Conservation (phyloP, 2,113 vertebrate species). For the Dryoscopus gambensis region DNA sequence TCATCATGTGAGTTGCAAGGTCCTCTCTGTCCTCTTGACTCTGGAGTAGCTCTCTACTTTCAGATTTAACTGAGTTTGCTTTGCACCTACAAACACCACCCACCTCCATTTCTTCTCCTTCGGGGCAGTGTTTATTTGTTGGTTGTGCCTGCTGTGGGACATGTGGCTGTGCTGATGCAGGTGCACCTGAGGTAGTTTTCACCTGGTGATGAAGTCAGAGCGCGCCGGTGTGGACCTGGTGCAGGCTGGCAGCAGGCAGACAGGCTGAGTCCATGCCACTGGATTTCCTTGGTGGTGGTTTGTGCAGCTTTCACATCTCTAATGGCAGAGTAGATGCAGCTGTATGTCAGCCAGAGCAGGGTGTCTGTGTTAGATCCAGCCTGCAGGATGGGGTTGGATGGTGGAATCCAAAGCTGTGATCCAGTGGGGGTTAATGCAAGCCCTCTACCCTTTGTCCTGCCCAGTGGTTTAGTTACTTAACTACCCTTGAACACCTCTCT, state of each 20-base stretch:
- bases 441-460: background rate
- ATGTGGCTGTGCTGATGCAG: background rate
- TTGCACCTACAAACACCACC: background rate
- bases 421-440: background rate
- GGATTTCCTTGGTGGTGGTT: background rate
- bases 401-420: background rate
- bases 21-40: background rate
- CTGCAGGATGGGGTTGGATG: background rate
- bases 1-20: background rate
- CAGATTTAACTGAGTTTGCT: background rate
- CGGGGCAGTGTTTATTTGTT: background rate
- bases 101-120: background rate
- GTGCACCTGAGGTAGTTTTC: background rate
- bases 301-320: background rate
- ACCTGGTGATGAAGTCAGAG: background rate
- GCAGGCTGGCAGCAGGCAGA: background rate
- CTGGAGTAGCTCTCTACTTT: background rate
- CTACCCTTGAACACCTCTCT: fast-evolving
- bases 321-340: background rate
- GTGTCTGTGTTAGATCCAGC: background rate
- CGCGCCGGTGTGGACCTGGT: fast-evolving
- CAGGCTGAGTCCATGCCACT: background rate
- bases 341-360: background rate
- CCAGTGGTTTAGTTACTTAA: background rate
- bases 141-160: background rate